Conservation (phyloP, 2,888 invertebrate genomes). For the Cylindroiulus punctatus region DNA sequence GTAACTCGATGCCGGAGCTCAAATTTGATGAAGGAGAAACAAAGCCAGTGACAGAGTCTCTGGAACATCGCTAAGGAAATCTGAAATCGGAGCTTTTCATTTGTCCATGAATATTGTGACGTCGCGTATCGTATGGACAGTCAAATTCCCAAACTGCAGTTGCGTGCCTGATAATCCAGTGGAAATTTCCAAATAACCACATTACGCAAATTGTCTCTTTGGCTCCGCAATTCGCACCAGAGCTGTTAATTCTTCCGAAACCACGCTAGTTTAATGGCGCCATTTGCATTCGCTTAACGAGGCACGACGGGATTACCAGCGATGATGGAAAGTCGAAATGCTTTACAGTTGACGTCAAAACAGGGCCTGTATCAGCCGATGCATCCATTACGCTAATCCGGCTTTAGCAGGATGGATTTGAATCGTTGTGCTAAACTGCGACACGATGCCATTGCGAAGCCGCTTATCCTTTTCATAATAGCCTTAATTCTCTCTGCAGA, state of each 20-base stretch:
- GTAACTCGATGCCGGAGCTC: background rate
- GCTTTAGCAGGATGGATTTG: background rate
- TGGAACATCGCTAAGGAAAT: background rate
- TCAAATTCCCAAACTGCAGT: background rate
- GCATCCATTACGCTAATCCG: background rate
- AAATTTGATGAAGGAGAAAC: background rate
- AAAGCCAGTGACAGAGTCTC: background rate
- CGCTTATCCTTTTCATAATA: background rate
- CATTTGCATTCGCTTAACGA: constrained; percentile 29
- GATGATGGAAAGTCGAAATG: background rate
- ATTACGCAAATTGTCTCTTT: background rate
- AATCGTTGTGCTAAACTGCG: background rate
- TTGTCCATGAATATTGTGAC: background rate
- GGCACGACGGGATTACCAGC: background rate
- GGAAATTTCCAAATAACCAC: no score
- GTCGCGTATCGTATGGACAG: background rate
- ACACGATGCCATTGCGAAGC: background rate
- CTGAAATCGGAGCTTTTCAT: background rate
- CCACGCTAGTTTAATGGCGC: background rate
- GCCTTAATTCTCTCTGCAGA: background rate
- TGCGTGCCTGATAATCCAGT: background rate
- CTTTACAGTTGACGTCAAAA: background rate
- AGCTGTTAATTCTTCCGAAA: background rate
- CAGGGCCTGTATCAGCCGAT: background rate
- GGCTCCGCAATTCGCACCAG: background rate